Conservation (phyloP, 2,797 vertebrate genomes). For the Acanthurus tractus region DNA sequence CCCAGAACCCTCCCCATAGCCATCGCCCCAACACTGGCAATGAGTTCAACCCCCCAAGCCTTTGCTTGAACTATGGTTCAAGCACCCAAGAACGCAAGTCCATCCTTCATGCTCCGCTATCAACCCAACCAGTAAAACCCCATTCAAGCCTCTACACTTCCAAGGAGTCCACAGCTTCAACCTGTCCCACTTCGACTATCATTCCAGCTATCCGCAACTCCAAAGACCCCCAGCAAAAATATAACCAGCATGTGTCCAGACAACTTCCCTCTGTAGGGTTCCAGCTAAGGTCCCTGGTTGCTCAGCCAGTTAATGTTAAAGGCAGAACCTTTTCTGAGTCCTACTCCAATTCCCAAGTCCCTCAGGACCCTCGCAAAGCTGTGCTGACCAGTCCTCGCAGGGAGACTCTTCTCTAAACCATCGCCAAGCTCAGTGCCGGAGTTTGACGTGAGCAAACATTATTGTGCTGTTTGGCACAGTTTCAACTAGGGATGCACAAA, state of each 20-base stretch:
- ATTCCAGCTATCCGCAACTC: constrained; percentile 17
- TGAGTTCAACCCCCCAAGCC: constrained; percentile 26
- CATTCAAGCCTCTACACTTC: not conserved
- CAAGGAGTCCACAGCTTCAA: constrained; percentile 23
- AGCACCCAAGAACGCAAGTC: constrained; percentile 23
- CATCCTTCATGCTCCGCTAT: constrained; percentile 31
- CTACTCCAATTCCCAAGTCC: constrained; percentile 69
- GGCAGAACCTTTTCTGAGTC: constrained; percentile 61
- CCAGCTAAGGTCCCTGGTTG: constrained; percentile 44
- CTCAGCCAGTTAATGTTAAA: constrained; percentile 41
- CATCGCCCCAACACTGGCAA: constrained; percentile 8
- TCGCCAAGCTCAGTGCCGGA: constrained; percentile 62
- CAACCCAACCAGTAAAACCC: constrained; percentile 5
- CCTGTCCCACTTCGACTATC: not conserved
- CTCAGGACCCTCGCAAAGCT: constrained; percentile 58
- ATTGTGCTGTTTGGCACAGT: constrained; percentile 29
- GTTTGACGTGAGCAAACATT: constrained; percentile 75
- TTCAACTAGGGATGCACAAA: constrained; percentile 32
- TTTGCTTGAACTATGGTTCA: not conserved
- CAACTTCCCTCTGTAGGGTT: constrained; percentile 15
- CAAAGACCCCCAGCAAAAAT: constrained; percentile 32
- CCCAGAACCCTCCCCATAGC: constrained; percentile 45
- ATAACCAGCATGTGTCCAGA: constrained; percentile 28
- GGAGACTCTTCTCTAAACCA: constrained; percentile 83
- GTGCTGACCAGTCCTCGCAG: constrained; percentile 70